Evolutionary conservation across 2,113 vertebrate species (phyloP), one percentile per base, ranked within the genome.

Genomic region (Ramphastos sulfuratus): DNA sequence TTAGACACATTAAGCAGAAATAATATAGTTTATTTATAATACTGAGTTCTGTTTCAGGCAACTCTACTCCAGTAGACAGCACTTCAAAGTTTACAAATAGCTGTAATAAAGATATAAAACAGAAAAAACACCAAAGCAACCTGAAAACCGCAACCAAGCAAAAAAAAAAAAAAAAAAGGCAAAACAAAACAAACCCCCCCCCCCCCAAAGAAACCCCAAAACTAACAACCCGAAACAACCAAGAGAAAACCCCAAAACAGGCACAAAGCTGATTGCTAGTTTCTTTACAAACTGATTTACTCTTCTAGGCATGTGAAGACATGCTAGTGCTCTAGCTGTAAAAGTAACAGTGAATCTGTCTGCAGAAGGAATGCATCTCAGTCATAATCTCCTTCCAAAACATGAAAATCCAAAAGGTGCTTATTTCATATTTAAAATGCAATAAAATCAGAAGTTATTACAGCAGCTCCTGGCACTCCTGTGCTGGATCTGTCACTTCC

Each of bases 241-340:
- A 52, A 52, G 18, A 24, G 25, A 52, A 52, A 13, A 52, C 23
- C 23, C 23, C 12, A 52, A 52, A 52, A 23, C 23, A 52, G 6
- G 25, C 12, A 70, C 61, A 70, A 52, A 4, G 2, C 17, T 54
- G 67, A 69, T 18, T 65, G 6, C 35, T 82, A 23, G 14, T 60
- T 82, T 90, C 64, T 82, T 94, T 67, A 93, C 65, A 66, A 92
- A 44, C 21, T 37, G 59, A 85, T 63, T 87, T 58, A n/a, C 24
- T 89, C 37, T 13, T 72, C 60, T 8, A 90, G 37, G 52, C 78
- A 52, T 39, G 46, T 52, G 56, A 66, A 84, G 85, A 89, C 69
- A 54, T 85, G 89, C 78, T 61, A 66, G 15, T 61, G 65, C 77
- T 55, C 59, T 55, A 85, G 82, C 79, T 85, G 66, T 77, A 87